A percentile compares a stretch with the other conserved stretches of the same genome.
Evolutionary conservation across 2,113 vertebrate species (phyloP).

Genomic region (Urocolius indicus): DNA sequence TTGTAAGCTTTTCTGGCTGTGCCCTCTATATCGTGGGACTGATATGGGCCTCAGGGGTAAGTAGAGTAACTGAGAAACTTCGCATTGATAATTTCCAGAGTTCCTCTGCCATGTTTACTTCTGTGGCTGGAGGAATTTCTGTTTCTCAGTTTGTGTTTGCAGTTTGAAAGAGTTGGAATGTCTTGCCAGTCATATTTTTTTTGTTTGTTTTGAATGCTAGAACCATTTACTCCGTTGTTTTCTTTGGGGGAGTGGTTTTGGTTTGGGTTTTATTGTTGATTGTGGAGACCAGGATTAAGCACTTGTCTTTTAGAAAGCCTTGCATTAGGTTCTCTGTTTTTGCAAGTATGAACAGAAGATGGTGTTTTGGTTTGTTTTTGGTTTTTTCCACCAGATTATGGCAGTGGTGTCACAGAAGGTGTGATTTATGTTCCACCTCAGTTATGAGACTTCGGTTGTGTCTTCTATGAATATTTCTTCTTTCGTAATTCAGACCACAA

Average conservation of each 20-base stretch:
- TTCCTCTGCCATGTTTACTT: background rate
- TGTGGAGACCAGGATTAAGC: background rate
- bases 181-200: background rate
- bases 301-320: background rate
- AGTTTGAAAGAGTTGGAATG: background rate
- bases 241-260: background rate
- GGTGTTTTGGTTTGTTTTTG: background rate
- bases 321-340: background rate
- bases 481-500: conserved; percentile 12
- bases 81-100: background rate
- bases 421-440: background rate
- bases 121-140: background rate
- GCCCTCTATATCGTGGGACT: background rate
- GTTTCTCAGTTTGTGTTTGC: background rate
- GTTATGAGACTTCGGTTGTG: background rate
- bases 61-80: background rate
- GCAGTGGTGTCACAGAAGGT: background rate
- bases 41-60: background rate
- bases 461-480: background rate
- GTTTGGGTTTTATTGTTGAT: background rate
- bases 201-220: background rate
- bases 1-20: background rate
- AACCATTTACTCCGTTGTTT: background rate
- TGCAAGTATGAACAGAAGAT: background rate
- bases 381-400: background rate